These are phyloP conservation scores for Euproctis similis DNA, from an alignment of 2,888 invertebrate species.

Conservation along the genomic window DNA sequence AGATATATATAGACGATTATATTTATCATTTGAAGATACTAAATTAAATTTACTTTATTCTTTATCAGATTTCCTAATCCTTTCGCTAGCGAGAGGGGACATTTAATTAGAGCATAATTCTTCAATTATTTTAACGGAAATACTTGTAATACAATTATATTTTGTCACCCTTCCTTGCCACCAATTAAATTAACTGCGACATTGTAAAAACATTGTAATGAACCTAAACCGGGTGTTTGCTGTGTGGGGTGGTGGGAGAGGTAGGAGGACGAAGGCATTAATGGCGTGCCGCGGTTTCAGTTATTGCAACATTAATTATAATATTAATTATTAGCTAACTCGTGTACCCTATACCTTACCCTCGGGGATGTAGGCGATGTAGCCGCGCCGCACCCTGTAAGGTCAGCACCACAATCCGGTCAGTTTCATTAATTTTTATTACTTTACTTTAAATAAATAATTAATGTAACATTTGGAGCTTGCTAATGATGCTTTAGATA, in stretches of 20 bases:
- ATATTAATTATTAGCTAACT: slow-evolving; percentile 74
- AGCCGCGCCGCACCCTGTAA: slow-evolving; percentile 22
- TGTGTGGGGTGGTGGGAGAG: slow-evolving; percentile 2
- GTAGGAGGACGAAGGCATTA: slow-evolving; percentile 17
- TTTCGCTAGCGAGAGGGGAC: too few species aligned
- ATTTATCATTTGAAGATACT: too few species aligned
- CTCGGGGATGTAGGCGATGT: slow-evolving; percentile 46
- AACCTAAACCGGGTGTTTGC: slow-evolving; percentile 8
- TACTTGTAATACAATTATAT: neutral
- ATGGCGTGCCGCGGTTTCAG: slow-evolving; percentile 47
- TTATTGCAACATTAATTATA: slow-evolving; percentile 69
- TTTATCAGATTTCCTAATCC: too few species aligned
- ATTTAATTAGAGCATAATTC: too few species aligned
- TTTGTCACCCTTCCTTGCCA: slow-evolving; percentile 14
- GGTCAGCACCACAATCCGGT: slow-evolving; percentile 10
- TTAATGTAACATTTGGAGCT: too few species aligned
- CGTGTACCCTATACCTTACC: slow-evolving; percentile 47
- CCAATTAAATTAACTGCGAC: slow-evolving; percentile 27
- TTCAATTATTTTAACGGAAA: too few species aligned
- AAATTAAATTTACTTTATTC: too few species aligned
- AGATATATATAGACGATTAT: too few species aligned
- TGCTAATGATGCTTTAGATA: too few species aligned
- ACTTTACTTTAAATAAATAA: too few species aligned
- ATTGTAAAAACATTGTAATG: slow-evolving; percentile 27
- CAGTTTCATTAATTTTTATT: too few species aligned